Base-by-base conservation (phyloP, 2,113 vertebrate genomes). In the Coregonus clupeaformis region DNA sequence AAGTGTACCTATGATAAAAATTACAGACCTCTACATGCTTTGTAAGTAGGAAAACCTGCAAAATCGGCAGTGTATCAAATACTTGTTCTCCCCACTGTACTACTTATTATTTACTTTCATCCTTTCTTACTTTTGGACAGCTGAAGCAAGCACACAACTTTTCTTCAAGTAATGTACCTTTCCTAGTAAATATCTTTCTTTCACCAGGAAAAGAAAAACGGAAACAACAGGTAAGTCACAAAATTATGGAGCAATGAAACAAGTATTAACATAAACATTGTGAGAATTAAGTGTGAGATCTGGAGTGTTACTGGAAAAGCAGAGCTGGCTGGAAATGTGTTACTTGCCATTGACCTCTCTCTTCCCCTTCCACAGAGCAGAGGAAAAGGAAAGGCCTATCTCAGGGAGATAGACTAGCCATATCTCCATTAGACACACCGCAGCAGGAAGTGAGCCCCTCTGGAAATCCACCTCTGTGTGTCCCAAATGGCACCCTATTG, bases 391-490 rank as follows among this genome's bases (percentile, higher is more conserved):
- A 88, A 73, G 72, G 3, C 27, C 75, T 64, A 73, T 83, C 77
- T 85, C 62, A 3, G 67, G 65, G 76, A 87, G 83, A 84, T 68
- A 76, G 71, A 82, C 32, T 25, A 69, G 64, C 74, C 74, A 81
- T 85, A 84, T 87, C 83, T 86, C 82, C 66, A 24, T 36, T 81
- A 82, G 76, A 80, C 80, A 85, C 75, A 77, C 55, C 82, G 71
- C 78, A 74, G 66, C 80, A 85, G 87, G 88, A 87, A 89, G 60
- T 86, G 74, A 81, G 32, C 32, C 76, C 76, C 74, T 69, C 60
- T 81, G 84, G 84, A 86, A 90, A 52, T 77, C 62, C 72, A 62
- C 22, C 30, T 18, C 55, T 62, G 36, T 9, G 3, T 11, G 36
- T 42, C 36, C 55, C 12, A 52, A 52, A 18, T 52, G 16, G 49